Base-by-base conservation (phyloP, 2,113 vertebrate species). In the Istiophorus platypterus region DNA sequence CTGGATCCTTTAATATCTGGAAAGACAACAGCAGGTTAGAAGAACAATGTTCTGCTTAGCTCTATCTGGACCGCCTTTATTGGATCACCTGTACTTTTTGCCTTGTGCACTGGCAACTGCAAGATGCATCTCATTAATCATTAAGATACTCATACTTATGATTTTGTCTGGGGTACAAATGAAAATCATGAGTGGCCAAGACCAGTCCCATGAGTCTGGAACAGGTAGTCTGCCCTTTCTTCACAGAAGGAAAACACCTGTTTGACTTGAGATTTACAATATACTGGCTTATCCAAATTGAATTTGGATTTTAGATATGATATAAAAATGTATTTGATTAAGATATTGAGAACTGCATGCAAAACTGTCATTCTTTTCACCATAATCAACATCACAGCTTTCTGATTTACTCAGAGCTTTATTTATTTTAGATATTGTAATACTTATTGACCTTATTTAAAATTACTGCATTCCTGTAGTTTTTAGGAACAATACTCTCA, bases 41-140 rank as follows among this genome's bases (percentile, higher is more conserved):
- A 22, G 42, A n/a, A n/a, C 17, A n/a, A 56, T 56, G 61, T 56
- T 66, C 20, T 65, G 26, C 18, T 18, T 31, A 31, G 37, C 73
- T 56, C 73, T 56, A 45, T 49, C 7, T 59, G 54, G 20, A 59
- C 15, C 20, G 61, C 7, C 7, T 74, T 31, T 24, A 54, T 11
- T 52, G 24, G 11, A 13, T 29, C 18, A 52, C 37, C n/a, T 58
- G 51, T 26, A 24, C 49, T 39, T 6, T 20, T 77, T 41, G 39
- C 31, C 31, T 31, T 69, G 65, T 39, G 17, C 41, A 39, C 1
- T 47, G 52, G 10, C 24, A 69, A 39, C 56, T 15, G n/a, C 41
- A 67, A 68, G 17, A 61, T 51, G 17, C n/a, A 7, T 61, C 29
- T 52, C 18, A 69, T 78, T 69, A 69, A 78, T 69, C 61, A 68